Evolutionary conservation across 2,113 vertebrate genomes (phyloP).

Genomic region (Mixornis gularis): DNA sequence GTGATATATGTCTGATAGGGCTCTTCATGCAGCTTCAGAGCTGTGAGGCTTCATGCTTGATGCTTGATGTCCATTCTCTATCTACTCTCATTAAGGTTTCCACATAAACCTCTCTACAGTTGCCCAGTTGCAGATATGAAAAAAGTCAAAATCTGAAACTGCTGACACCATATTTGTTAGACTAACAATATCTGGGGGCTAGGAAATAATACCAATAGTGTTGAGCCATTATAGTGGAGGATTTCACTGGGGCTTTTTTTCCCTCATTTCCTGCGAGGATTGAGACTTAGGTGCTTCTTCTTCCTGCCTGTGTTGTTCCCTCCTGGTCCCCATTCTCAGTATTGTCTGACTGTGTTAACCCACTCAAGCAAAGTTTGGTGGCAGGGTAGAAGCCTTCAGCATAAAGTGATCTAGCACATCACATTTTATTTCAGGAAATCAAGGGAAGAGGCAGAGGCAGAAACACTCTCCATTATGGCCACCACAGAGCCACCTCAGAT

Average conservation of each 20-base stretch:
- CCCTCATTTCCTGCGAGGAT: not conserved
- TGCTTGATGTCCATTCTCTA: not conserved
- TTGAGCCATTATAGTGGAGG: not conserved
- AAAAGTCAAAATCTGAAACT: not conserved
- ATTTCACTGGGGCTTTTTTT: fast-evolving
- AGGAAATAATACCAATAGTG: not conserved
- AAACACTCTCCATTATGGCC: not conserved
- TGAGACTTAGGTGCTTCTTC: not conserved
- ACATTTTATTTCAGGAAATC: not conserved
- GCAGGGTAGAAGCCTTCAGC: not conserved
- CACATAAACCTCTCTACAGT: not conserved
- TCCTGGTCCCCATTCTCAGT: not conserved
- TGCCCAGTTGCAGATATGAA: not conserved
- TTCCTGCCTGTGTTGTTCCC: not conserved
- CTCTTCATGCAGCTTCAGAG: not conserved
- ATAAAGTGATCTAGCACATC: fast-evolving
- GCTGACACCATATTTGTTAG: not conserved
- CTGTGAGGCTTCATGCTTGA: not conserved
- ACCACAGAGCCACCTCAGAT: not conserved
- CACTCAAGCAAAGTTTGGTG: not conserved
- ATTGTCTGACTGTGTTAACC: not conserved
- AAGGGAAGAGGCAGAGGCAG: not conserved
- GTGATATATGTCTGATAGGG: not conserved
- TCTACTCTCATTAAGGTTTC: not conserved
- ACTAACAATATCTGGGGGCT: not conserved